Evolutionary conservation across 2,113 vertebrate genomes (phyloP).

Genomic region (Campylorhamphus procurvoides): DNA sequence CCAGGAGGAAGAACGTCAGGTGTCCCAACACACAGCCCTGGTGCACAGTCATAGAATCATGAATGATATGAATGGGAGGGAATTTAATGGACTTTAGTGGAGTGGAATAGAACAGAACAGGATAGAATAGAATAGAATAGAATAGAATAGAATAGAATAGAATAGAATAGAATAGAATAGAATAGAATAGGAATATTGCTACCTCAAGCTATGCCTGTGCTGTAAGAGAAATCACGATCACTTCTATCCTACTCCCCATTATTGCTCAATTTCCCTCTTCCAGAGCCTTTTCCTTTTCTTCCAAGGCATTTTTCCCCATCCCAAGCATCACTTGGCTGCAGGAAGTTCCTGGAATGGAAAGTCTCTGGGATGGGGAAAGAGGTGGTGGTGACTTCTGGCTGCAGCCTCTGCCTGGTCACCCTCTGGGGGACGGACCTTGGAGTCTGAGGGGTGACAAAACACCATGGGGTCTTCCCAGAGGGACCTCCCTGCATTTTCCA

Average conservation of each 20-base stretch:
- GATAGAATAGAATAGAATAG: neutral
- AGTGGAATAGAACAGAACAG: neutral
- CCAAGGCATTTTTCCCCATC: neutral
- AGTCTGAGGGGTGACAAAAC: neutral
- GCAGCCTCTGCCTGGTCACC: rapidly evolving
- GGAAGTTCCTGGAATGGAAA: neutral
- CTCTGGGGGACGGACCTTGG: neutral
- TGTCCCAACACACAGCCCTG: neutral
- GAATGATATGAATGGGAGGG: neutral
- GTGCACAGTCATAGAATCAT: too few species aligned
- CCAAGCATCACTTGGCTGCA: neutral
- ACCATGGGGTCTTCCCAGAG: neutral
- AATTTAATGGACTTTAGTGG: neutral
- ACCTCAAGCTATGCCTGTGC: neutral
- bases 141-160: neutral
- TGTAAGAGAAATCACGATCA: neutral
- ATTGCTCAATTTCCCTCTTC: neutral
- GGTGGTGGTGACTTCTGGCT: neutral
- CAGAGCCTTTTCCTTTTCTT: conserved; percentile 46
- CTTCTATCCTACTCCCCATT: neutral
- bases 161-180: neutral
- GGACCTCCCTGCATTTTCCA: neutral
- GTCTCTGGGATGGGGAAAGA: neutral
- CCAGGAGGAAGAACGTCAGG: neutral
- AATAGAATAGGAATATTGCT: neutral